Evolutionary conservation across 1,140 invertebrate genomes (phyloP).

Genomic region (Drosophila varians): DNA sequence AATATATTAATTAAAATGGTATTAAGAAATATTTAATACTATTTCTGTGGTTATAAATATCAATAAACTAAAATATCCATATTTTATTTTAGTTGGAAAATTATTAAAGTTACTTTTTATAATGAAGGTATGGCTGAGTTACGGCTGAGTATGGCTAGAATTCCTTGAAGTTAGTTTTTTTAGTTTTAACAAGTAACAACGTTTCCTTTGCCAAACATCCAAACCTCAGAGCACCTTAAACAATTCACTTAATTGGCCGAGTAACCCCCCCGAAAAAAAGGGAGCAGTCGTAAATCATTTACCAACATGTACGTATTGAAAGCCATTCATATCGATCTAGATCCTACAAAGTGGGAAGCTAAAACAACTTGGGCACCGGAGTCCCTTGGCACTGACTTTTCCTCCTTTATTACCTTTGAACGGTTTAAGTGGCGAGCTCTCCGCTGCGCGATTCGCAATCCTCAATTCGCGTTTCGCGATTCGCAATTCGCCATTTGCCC

Average conservation of each 20-base stretch:
- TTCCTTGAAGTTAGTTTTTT: too few species aligned
- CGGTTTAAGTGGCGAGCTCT: constrained; percentile 44
- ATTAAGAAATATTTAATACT: too few species aligned
- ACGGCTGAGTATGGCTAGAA: too few species aligned
- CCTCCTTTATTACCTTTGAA: constrained; percentile 58
- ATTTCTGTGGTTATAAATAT: too few species aligned
- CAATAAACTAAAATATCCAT: too few species aligned
- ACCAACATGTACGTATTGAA: constrained; percentile 14
- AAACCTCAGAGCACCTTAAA: neutral
- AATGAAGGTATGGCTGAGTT: too few species aligned
- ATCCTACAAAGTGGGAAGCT: neutral
- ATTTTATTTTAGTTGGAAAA: too few species aligned
- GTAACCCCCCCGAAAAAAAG: constrained; percentile 17
- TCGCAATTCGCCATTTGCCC: neutral
- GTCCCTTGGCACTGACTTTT: constrained; percentile 24
- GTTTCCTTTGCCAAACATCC: neutral
- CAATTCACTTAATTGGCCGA: constrained; percentile 54
- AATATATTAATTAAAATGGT: too few species aligned
- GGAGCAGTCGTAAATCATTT: constrained; percentile 54
- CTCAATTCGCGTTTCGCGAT: neutral
- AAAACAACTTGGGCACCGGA: constrained; percentile 16
- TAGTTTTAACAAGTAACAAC: too few species aligned
- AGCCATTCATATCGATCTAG: constrained; percentile 40
- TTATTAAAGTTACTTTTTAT: too few species aligned
- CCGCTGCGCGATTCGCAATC: neutral